Base-by-base conservation (phyloP, 1,140 invertebrate genomes). In the Microplitis demolitor region DNA sequence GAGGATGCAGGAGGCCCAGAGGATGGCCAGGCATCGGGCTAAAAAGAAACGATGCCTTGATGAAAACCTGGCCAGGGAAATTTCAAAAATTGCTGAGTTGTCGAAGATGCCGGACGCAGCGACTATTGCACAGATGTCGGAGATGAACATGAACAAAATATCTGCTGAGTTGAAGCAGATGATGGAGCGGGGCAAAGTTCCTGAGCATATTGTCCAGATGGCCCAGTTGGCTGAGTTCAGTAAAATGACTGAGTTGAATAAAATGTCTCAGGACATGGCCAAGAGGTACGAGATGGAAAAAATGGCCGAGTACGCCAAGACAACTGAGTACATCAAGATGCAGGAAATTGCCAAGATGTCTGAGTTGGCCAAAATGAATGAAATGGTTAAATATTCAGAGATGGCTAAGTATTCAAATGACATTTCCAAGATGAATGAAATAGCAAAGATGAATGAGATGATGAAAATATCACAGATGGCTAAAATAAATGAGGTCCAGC, bases 151-250 rank as follows among this genome's bases (percentile, higher is more conserved):
- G 84, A 87, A 87, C 56, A 87, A 87, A 66, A 87, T 87, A 45
- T 87, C 86, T 2, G 86, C 86, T 0, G 86, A 87, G 35, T 63
- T 87, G 51, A 87, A 87, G 58, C 86, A 87, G 63, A 87, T 87
- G 86, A 87, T 87, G 86, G 86, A 87, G 34, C 78, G 86, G 1
- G 86, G 86, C 3, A 87, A 87, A 72, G 86, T 87, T 4, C 85
- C 86, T 0, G 86, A 87, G 34, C 86, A 87, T 62, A 87, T 87
- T 69, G 86, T 87, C 24, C 86, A 87, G 76, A 87, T 87, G 86
- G 86, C 86, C 11, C 86, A 87, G 69, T 72, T 87, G 0, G 85
- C 86, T 0, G 86, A 87, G 24, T 87, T 87, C 67, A 87, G 81
- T 51, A 87, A 87, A 68, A 86, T 87, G 84, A 85, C 75, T 4